These are phyloP conservation scores for Puma concolor DNA, from an alignment of 2,113 vertebrate genomes.

Conservation along the genomic window DNA sequence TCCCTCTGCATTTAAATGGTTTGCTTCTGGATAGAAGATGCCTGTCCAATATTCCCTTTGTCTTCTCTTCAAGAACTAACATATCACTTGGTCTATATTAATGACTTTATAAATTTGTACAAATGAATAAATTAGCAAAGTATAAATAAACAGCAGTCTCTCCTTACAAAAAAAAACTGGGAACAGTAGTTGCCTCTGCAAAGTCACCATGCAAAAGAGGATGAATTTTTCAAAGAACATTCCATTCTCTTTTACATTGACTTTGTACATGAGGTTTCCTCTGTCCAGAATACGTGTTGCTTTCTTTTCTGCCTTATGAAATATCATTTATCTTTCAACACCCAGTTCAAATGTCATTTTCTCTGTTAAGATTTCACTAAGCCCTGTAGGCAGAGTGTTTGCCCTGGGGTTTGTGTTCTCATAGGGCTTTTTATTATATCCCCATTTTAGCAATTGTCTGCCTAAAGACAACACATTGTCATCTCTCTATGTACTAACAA, in stretches of 20 bases:
- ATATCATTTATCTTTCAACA: neutral
- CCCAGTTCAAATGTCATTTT: neutral
- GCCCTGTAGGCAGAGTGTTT: neutral
- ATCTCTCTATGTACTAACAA: neutral
- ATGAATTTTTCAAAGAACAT: neutral
- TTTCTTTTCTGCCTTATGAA: neutral
- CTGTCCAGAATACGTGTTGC: neutral
- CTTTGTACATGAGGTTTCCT: neutral
- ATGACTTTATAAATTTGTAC: neutral
- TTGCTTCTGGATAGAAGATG: neutral
- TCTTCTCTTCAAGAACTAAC: neutral
- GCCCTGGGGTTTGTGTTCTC: neutral
- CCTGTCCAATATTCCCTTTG: neutral
- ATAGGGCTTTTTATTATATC: neutral
- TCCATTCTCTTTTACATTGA: neutral
- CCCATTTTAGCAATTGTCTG: neutral
- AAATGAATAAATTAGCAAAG: neutral
- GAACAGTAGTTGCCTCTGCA: neutral
- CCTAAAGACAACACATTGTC: neutral
- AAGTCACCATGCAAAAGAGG: neutral
- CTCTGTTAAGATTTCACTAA: neutral
- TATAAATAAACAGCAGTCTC: neutral
- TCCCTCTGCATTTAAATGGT: neutral
- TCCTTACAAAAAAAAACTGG: neutral
- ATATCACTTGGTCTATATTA: neutral